phyloP scores from a whole-genome alignment of 2,113 vertebrate species.

The Suncus etruscus region DNA sequence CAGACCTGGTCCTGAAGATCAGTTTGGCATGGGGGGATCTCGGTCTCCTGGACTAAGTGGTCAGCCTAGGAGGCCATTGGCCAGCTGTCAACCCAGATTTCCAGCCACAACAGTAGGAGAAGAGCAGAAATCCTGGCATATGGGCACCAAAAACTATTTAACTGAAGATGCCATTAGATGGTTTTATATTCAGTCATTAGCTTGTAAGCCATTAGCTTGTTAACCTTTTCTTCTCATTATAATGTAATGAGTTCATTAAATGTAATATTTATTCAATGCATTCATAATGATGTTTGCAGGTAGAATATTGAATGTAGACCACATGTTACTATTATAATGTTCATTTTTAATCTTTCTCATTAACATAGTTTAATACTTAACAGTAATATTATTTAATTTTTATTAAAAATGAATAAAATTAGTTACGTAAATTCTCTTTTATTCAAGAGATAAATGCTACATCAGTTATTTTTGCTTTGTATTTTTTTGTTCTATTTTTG shows the following conservation, averaged over 20 bases:
- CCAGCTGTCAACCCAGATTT: too few relatives aligned
- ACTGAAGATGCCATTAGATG: neutral
- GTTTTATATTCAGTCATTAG: neutral
- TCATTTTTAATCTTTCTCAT: neutral
- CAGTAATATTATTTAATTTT: neutral
- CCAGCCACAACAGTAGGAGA: too few relatives aligned
- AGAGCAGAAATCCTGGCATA: too few relatives aligned
- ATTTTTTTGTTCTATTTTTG: too few relatives aligned
- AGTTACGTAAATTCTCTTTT: neutral
- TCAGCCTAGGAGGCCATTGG: too few relatives aligned
- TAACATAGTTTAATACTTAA: neutral
- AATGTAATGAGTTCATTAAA: constrained; percentile 33
- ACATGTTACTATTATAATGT: neutral
- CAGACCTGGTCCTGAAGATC: too few relatives aligned
- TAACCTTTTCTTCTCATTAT: constrained; percentile 30
- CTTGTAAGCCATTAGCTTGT: neutral
- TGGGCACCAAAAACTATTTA: neutral
- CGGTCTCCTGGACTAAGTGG: too few relatives aligned
- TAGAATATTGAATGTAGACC: neutral
- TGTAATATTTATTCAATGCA: constrained; percentile 34
- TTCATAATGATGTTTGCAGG: neutral
- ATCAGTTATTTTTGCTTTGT: neutral
- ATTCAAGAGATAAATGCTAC: neutral
- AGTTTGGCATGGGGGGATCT: too few relatives aligned
- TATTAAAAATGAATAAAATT: neutral